These are phyloP conservation scores for Odontophorus gujanensis DNA, from an alignment of 2,113 vertebrate species.

Conservation along the genomic window DNA sequence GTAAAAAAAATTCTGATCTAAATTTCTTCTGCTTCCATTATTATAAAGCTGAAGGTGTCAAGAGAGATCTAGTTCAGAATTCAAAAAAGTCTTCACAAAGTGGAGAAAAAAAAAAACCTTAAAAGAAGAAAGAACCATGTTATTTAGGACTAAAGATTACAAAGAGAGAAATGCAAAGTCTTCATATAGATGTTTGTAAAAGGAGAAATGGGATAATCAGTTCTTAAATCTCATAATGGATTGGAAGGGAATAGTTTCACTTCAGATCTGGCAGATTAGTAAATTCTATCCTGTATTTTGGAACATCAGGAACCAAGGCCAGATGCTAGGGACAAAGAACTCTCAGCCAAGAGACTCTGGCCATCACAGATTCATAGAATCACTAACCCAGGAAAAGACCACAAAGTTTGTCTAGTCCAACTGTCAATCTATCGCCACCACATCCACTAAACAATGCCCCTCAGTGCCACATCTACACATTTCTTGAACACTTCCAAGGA, in stretches of 20 bases:
- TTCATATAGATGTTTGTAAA: neutral
- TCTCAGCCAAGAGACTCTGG: neutral
- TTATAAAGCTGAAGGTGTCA: neutral
- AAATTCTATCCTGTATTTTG: neutral
- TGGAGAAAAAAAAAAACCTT: neutral
- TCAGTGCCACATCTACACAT: too few species aligned
- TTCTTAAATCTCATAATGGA: neutral
- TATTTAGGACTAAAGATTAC: neutral
- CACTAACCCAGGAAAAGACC: too few species aligned
- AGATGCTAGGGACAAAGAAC: neutral
- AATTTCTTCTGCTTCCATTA: neutral
- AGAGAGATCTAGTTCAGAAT: neutral
- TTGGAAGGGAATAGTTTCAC: neutral
- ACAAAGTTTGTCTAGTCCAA: too few species aligned
- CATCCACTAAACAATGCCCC: too few species aligned
- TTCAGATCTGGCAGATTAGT: neutral
- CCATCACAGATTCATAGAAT: neutral
- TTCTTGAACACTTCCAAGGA: too few species aligned
- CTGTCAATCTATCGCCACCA: too few species aligned
- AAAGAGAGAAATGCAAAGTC: neutral
- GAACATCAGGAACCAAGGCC: rapidly evolving
- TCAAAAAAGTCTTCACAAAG: neutral
- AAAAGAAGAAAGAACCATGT: neutral
- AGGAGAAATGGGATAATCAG: neutral
- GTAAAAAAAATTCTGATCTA: neutral